Evolutionary conservation across 2,888 invertebrate species (phyloP).

Genomic region (Acleris emargana): DNA sequence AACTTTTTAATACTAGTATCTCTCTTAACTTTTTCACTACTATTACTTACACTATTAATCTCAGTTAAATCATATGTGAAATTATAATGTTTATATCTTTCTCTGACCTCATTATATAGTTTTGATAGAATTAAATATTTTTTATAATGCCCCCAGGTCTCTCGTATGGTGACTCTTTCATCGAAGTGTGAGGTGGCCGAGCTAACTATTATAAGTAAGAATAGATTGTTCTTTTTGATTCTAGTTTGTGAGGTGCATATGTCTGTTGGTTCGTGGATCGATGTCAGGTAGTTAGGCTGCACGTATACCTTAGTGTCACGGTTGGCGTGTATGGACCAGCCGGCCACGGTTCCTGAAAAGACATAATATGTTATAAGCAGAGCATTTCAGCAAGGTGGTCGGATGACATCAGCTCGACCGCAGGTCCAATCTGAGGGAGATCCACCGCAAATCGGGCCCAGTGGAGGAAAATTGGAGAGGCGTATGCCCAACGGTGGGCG

Average conservation of each 20-base stretch:
- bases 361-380: conserved; percentile 13
- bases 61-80: conserved; percentile 64
- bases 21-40: conserved; percentile 53
- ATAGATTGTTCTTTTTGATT: conserved; percentile 65
- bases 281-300: conserved; percentile 87
- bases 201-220: conserved; percentile 89
- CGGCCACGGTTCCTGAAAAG: conserved; percentile 80
- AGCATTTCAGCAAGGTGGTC: too few relatives aligned
- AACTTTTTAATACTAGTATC: conserved; percentile 61
- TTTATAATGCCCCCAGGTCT: conserved; percentile 87
- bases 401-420: too few relatives aligned
- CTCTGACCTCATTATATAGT: conserved; percentile 54
- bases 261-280: conserved; percentile 84
- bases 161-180: conserved; percentile 86
- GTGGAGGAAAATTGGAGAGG: too few relatives aligned
- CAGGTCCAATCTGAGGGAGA: too few relatives aligned
- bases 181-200: conserved; percentile 88
- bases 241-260: conserved; percentile 71
- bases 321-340: conserved; percentile 90
- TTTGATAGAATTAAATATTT: conserved; percentile 61
- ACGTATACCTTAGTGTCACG: conserved; percentile 89
- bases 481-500: too few relatives aligned
- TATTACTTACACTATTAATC: conserved; percentile 35
- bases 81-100: conserved; percentile 69
- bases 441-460: too few relatives aligned